Base-by-base conservation (phyloP, 2,797 vertebrate species). In the Ctenosaura bakeri region DNA sequence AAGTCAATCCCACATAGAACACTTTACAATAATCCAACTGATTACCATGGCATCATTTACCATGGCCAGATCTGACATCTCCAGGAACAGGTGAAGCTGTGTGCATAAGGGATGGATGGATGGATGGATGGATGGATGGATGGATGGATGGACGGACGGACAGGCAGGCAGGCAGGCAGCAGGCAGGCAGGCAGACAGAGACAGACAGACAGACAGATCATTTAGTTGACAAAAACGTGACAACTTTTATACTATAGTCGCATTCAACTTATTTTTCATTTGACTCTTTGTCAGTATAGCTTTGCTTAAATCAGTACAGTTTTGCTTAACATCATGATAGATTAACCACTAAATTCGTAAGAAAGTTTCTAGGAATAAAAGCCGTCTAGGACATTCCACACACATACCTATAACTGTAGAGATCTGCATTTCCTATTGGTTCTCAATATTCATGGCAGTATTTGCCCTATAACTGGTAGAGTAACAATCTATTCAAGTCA, bases 261-360 rank as follows among this genome's bases (percentile, higher is more conserved):
- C 13, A 62, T 86, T 86, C 26, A 62, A 62, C 56, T 18, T 1
- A 77, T 62, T 86, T 85, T 86, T 77, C 73, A 86, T 86, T 35
- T 13, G 1, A 56, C 85, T 62, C 22, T 59, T 46, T 46, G 38
- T 64, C 38, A 50, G 38, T 77, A 29, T 32, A 16, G 18, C 29
- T 62, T 38, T 87, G 8, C 56, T 78, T 46, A 62, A 87, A 38
- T 64, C 38, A 50, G 38, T 77, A 29, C 20, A 16, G 18, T 18
- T 46, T 38, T 87, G 8, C 56, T 78, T 46, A 78, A 46, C 35
- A 46, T 78, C 73, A 78, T 78, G 26, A 64, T 42, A 56, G 38
- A 78, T 78, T 32, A 86, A 56, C 13, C 38, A 32, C 54, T 62
- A 62, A 78, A 78, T 50, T 10, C 56, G 46, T 13, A 22, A 64